Evolutionary conservation across 1,140 invertebrate genomes (phyloP), one percentile per base, ranked within the genome.

Genomic region (Drosophila kepulauana): DNA sequence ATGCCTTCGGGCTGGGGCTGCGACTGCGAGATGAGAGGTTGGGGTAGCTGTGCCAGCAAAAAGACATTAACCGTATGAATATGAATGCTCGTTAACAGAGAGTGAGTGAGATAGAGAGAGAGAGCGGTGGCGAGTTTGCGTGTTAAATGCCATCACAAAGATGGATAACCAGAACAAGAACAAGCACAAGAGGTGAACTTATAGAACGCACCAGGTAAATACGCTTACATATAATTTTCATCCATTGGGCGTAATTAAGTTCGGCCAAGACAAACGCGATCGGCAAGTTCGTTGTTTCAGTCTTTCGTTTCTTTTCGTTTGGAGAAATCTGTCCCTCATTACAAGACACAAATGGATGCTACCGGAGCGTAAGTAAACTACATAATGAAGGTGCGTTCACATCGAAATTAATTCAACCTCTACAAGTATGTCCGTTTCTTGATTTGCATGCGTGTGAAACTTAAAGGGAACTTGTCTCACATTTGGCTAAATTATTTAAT

Each of bases 51-150:
- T 25, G 45, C 35, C 38, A 30, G 30, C 25, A 85, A 85, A 81
- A 85, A 67, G 49, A 79, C 79, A 88, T 88, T 87, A 87, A 74
- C 79, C 72, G 62, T 80, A 84, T 85, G 78, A 79, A 73, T 77
- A 80, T 67, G 61, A 84, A 76, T 84, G 82, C 75, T 87, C 82
- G 79, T 85, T 85, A 85, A 76, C 43, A 41, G 16, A 0, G 46
- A 1, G 13, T 11, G 49, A 2, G 28, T 0, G 4, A 5, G 16
- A 15, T 0, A 8, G 16, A 0, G 46, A 35, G 20, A 35, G 45
- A 28, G 48, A 67, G 52, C 54, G 68, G 57, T 46, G 46, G 46
- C 59, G 57, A 8, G 56, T 48, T 86, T 86, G 82, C 82, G 82
- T 86, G 82, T 61, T 70, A 64, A 69, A 51, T 66, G 66, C 79